Evolutionary conservation across 2,113 vertebrate species (phyloP), one percentile per base, ranked within the genome.

Genomic region (Epinephelus fuscoguttatus): DNA sequence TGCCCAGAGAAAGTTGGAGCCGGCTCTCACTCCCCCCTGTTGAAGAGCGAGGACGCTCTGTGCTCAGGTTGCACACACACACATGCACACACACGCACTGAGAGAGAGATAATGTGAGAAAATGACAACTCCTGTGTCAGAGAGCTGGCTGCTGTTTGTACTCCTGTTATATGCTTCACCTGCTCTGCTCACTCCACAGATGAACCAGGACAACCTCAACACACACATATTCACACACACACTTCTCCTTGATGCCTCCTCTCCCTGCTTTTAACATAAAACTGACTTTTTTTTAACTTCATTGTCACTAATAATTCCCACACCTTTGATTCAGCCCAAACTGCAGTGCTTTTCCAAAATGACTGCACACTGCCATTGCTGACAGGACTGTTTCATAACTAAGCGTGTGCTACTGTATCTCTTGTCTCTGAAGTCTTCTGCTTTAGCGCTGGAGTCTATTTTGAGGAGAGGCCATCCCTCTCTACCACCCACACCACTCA

Each of bases 401-500:
- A 15, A 50, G 12, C 21, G 4, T 66, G 75, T 10, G 23, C 57
- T 25, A 3, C n/a, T 73, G 21, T 67, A 0, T 68, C 73, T 76
- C 2, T 45, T 45, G 0, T 56, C 62, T 81, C 56, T 59, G 60
- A 82, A 78, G 33, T 69, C 67, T 68, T 80, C 40, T 64, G 64
- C 72, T 82, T 85, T 86, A 87, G 62, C 78, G 66, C 49, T 66
- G 53, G 7, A 70, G 80, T 91, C 93, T 95, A 95, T 96, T 96
- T 95, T 85, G 79, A 92, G 92, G 60, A 84, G 74, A 92, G 90
- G 86, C 90, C 92, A 85, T 91, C 69, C 84, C 86, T 89, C 82
- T 79, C 53, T 53, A 50, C 88, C 89, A 74, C 89, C 87, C 91
- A 91, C 93, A 87, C 79, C 88, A 67, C 91, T 93, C 88, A 88